Evolutionary conservation across 2,113 vertebrate genomes (phyloP).

Genomic region (Anguilla japonica): DNA sequence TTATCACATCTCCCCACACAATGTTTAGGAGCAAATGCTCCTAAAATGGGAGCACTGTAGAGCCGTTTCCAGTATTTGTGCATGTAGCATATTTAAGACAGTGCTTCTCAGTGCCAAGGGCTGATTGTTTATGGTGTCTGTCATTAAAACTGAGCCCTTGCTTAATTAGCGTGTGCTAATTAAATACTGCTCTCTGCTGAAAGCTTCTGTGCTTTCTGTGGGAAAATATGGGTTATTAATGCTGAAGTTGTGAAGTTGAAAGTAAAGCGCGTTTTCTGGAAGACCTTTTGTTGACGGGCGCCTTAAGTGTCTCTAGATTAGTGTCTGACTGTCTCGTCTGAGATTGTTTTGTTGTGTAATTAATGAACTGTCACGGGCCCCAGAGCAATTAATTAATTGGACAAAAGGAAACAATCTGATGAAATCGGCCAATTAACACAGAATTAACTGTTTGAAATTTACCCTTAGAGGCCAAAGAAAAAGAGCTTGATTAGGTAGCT

Average conservation of each 20-base stretch:
- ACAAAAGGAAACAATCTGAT: background rate
- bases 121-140: background rate
- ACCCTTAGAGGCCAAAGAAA: background rate
- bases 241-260: background rate
- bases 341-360: slow-evolving; percentile 8
- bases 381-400: background rate
- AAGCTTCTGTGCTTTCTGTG: background rate
- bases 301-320: background rate
- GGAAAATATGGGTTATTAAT: background rate
- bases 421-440: background rate
- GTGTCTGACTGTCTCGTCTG: background rate
- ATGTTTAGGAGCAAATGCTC: too few relatives aligned
- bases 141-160: background rate
- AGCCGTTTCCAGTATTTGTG: background rate
- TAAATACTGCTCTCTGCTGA: background rate
- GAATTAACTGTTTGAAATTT: background rate
- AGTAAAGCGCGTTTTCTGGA: background rate
- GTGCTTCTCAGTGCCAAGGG: background rate
- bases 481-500: too few relatives aligned
- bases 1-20: too few relatives aligned
- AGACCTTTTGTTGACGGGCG: background rate
- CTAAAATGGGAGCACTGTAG: too few relatives aligned
- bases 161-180: background rate
- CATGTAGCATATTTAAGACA: background rate
- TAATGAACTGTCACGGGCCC: background rate